Evolutionary conservation across 2,113 vertebrate species (phyloP).

Genomic region (Pteronura brasiliensis): DNA sequence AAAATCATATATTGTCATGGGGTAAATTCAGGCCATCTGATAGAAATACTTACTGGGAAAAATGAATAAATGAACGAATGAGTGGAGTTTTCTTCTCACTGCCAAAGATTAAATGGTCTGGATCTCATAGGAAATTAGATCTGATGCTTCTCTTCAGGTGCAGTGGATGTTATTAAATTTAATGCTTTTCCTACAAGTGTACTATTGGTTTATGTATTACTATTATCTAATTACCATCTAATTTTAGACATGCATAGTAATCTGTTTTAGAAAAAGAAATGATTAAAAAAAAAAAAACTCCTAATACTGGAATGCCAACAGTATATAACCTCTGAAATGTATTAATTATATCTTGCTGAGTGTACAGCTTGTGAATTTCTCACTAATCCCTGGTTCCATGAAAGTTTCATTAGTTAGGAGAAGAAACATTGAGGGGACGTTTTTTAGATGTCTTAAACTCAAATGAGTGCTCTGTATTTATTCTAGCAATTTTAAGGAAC

Average conservation of each 20-base stretch:
- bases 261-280: slow-evolving; percentile 22
- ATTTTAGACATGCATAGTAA: neutral
- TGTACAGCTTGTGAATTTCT: neutral
- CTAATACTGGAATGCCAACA: neutral
- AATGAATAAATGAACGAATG: slow-evolving; percentile 16
- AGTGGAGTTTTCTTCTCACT: neutral
- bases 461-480: neutral
- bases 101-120: neutral
- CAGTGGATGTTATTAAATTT: slow-evolving; percentile 29
- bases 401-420: neutral
- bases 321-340: neutral
- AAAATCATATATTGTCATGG: neutral
- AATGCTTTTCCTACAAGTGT: slow-evolving; percentile 17
- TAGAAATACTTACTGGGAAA: slow-evolving; percentile 18
- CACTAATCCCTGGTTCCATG: neutral
- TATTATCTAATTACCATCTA: slow-evolving; percentile 48
- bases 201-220: slow-evolving; percentile 30
- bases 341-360: neutral
- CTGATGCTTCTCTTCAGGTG: neutral
- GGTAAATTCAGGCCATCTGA: neutral
- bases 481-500: neutral
- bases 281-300: neutral
- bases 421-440: neutral
- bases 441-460: neutral
- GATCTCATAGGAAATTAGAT: slow-evolving; percentile 45